Base-by-base conservation (phyloP, 1,140 invertebrate species). In the Grapholita molesta region DNA sequence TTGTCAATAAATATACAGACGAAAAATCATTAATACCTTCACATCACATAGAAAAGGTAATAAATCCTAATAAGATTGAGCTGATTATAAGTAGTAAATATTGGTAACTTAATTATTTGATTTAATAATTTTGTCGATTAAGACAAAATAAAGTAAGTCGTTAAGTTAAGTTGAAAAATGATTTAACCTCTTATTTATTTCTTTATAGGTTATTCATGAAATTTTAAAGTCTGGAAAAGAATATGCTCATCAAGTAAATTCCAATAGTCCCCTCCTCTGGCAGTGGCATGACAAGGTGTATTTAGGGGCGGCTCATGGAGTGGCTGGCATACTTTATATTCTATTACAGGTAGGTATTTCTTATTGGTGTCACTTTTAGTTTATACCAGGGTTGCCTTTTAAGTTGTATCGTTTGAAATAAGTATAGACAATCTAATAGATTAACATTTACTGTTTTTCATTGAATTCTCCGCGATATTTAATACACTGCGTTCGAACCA, bases 251-350 rank as follows among this genome's bases (percentile, higher is more conserved):
- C 72, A 91, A 72, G 90, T 85, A 76, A 86, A 85, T 72, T 90
- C 82, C 67, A 89, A 93, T 57, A 92, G 93, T 75, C 96, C 96
- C 2, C 88, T 98, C 18, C 94, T 97, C 93, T 98, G 96, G 89
- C 90, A 95, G 76, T 98, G 97, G 97, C 97, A 99, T 92, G 94
- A 95, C n/a, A 96, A 95, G 82, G 93, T 95, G 78, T 98, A 98
- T 84, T 88, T 98, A 66, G 97, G 97, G 12, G 97, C 95, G 28
- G 97, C 97, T 71, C 97, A 98, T 94, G 98, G 98, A 11, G 83
- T 97, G 69, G 93, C 95, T 76, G 98, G 97, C 11, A 98, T 98
- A 86, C 81, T 98, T 9, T 97, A 96, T 82, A 92, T 97, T 68
- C 83, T 99, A 9, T 86, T 99, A 64, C 94, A 97, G 93, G 96